Conservation (phyloP, 2,888 invertebrate species). For the Trichopria drosophilae region DNA sequence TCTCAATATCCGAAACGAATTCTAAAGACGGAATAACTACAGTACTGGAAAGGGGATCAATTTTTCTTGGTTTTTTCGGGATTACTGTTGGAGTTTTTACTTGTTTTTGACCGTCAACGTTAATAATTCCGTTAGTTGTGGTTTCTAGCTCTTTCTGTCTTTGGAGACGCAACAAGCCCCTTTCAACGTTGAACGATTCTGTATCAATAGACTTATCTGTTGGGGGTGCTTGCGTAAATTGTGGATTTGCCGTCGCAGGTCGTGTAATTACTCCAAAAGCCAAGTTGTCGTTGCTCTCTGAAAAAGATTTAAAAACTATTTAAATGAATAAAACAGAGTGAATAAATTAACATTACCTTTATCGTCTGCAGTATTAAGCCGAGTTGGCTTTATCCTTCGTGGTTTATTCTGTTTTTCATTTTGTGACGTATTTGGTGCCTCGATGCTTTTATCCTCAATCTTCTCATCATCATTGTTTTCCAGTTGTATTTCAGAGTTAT, state of each 20-base stretch:
- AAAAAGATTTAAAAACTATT: slow-evolving; percentile 9
- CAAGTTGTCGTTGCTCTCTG: slow-evolving; percentile 37
- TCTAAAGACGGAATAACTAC: slow-evolving; percentile 58
- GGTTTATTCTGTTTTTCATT: slow-evolving; percentile 30
- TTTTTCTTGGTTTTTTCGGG: slow-evolving; percentile 27
- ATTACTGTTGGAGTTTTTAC: slow-evolving; percentile 12
- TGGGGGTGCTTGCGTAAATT: slow-evolving; percentile 42
- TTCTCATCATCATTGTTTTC: slow-evolving; percentile 18
- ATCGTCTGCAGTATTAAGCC: slow-evolving; percentile 37
- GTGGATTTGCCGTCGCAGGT: slow-evolving; percentile 43
- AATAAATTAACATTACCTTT: slow-evolving; percentile 35
- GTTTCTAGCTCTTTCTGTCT: slow-evolving; percentile 43
- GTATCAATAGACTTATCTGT: slow-evolving; percentile 40
- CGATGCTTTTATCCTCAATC: slow-evolving; percentile 6
- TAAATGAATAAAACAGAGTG: slow-evolving; percentile 4
- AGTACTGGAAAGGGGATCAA: slow-evolving; percentile 24
- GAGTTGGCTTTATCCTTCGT: slow-evolving; percentile 48
- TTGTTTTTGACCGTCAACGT: slow-evolving; percentile 21
- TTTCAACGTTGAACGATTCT: slow-evolving; percentile 43
- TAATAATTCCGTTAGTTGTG: slow-evolving; percentile 5
- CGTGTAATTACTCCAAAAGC: slow-evolving; percentile 44
- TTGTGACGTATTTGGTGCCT: slow-evolving; percentile 28
- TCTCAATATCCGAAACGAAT: slow-evolving; percentile 61
- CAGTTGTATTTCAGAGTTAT: slow-evolving; percentile 15
- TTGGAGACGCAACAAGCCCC: slow-evolving; percentile 45